These are phyloP conservation scores for Ancistrus triradiatus DNA, from an alignment of 2,113 vertebrate species.

Conservation along the genomic window DNA sequence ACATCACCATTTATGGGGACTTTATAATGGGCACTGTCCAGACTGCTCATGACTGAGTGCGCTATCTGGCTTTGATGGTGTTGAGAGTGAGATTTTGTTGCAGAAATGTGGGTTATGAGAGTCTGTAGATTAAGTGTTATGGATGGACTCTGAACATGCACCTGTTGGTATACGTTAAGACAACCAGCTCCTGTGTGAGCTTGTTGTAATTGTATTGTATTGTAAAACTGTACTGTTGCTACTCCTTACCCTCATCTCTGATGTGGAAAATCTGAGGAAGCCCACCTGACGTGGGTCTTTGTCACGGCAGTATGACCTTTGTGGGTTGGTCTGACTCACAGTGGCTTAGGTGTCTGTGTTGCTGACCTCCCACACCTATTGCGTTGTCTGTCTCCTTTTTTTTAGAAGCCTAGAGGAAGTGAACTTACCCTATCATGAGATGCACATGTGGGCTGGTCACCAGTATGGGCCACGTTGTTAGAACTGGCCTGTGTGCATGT, in stretches of 20 bases:
- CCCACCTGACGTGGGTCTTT: conserved; percentile 13
- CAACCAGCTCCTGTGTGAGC: background rate
- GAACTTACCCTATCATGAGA: conserved; percentile 58
- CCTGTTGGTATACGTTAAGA: background rate
- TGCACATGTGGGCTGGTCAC: conserved; percentile 57
- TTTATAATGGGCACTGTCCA: conserved; percentile 9
- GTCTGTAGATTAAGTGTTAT: too few species aligned
- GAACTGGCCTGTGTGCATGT: conserved; percentile 1
- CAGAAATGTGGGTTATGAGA: background rate
- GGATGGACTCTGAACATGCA: background rate
- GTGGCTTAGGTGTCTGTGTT: conserved; percentile 46
- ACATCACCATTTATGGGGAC: conserved; percentile 32
- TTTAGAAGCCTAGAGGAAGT: conserved; percentile 48
- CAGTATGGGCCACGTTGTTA: conserved; percentile 24
- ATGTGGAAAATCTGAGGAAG: conserved; percentile 44
- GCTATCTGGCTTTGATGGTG: too few species aligned
- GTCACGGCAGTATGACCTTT: conserved; percentile 36
- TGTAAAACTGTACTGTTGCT: too few species aligned
- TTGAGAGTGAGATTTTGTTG: too few species aligned
- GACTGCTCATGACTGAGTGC: background rate
- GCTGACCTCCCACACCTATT: conserved; percentile 46
- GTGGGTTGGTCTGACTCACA: conserved; percentile 46
- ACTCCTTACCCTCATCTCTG: conserved; percentile 38
- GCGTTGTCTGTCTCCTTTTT: conserved; percentile 29
- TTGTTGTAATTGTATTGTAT: too few species aligned